Conservation (phyloP, 2,797 vertebrate genomes). For the Syndactyla subalaris region DNA sequence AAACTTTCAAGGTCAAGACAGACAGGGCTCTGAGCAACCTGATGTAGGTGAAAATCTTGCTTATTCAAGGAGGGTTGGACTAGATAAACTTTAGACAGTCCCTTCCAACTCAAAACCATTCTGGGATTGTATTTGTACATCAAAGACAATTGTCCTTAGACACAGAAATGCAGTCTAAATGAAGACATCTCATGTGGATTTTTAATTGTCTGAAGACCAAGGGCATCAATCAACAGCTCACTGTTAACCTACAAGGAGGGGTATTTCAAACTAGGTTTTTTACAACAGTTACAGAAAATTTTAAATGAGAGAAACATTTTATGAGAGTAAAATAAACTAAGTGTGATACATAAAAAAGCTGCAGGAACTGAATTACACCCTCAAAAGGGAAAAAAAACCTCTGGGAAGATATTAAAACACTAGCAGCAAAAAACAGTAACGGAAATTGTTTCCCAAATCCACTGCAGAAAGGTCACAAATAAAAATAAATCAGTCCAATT, state of each 20-base stretch:
- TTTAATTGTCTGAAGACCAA: neutral
- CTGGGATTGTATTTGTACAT: neutral
- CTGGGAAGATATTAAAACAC: neutral
- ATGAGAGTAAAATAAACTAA: neutral
- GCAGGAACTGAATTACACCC: neutral
- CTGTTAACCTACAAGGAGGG: neutral
- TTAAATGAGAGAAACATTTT: neutral
- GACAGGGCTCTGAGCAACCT: neutral
- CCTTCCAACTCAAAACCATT: neutral
- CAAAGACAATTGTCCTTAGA: neutral
- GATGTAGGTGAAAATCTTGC: neutral
- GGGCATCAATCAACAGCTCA: neutral
- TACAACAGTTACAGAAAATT: neutral
- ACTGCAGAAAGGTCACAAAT: neutral
- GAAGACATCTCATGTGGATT: neutral
- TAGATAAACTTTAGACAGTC: neutral
- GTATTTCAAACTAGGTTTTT: neutral
- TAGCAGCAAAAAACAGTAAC: neutral
- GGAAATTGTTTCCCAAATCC: neutral
- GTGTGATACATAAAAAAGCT: neutral
- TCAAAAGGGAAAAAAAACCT: rapidly evolving
- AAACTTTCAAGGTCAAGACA: neutral
- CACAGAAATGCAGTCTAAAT: neutral
- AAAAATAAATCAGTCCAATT: neutral
- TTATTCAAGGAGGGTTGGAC: neutral